Evolutionary conservation across 2,113 vertebrate species (phyloP).

Genomic region (Urocynchramus pylzowi): DNA sequence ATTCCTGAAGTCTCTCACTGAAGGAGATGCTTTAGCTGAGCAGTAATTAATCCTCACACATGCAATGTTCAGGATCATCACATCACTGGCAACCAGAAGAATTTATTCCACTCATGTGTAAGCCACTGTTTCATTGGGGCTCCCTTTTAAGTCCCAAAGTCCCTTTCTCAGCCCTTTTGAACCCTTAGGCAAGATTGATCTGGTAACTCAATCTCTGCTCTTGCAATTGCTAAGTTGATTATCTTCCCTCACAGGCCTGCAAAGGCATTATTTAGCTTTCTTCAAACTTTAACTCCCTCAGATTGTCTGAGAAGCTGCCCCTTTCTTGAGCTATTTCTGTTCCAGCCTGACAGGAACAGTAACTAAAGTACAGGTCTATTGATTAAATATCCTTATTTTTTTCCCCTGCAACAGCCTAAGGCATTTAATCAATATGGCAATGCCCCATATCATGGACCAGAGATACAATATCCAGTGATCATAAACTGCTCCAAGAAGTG

Average conservation of each 20-base stretch:
- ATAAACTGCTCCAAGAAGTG: conserved; percentile 32
- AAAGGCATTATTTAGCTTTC: neutral
- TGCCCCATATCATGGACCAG: conserved; percentile 29
- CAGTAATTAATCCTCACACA: neutral
- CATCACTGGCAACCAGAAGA: neutral
- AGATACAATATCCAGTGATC: conserved; percentile 16
- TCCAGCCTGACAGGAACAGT: conserved; percentile 41
- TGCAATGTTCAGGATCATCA: neutral
- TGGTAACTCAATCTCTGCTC: neutral
- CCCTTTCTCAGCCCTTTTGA: neutral
- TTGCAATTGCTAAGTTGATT: neutral
- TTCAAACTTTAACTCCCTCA: neutral
- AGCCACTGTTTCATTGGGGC: neutral
- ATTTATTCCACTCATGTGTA: neutral
- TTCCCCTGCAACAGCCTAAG: conserved; percentile 11
- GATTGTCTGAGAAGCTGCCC: neutral
- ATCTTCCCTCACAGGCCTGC: neutral
- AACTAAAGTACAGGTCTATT: conserved; percentile 56
- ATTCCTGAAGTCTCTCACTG: neutral
- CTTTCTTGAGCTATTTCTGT: conserved; percentile 31
- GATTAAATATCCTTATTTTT: conserved; percentile 61
- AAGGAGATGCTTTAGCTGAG: neutral
- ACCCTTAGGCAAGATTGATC: neutral
- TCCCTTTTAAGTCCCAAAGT: neutral
- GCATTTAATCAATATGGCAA: conserved; percentile 65